A percentile compares a stretch with the other conserved stretches of the same genome.
phyloP scores from a whole-genome alignment of 2,797 vertebrate genomes.

The Perodicticus potto region DNA sequence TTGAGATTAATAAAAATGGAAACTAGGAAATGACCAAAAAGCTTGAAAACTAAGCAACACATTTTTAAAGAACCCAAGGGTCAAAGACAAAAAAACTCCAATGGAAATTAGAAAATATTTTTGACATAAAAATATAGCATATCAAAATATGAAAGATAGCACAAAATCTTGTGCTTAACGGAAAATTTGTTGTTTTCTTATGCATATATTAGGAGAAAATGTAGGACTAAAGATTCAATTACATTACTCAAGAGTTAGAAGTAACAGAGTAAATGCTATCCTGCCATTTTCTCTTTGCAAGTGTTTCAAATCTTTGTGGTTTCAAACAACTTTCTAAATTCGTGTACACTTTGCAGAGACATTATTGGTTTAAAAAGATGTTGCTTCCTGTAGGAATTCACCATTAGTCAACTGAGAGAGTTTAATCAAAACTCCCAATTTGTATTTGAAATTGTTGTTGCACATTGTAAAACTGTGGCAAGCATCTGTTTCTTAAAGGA shows the following conservation, averaged over 20 bases:
- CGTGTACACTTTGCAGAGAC: not conserved
- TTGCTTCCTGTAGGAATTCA: not conserved
- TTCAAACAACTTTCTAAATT: slow-evolving; percentile 48
- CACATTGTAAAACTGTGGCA: not conserved
- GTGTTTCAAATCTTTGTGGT: slow-evolving; percentile 50
- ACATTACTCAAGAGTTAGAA: slow-evolving; percentile 29
- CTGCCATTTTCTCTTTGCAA: not conserved
- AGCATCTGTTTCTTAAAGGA: not conserved
- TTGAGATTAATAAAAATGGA: not conserved
- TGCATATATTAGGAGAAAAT: not conserved
- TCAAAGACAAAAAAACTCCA: slow-evolving; percentile 53
- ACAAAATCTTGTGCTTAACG: not conserved
- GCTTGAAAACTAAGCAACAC: slow-evolving; percentile 39
- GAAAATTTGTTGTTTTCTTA: slow-evolving; percentile 10
- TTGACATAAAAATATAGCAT: slow-evolving; percentile 21
- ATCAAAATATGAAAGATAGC: not conserved
- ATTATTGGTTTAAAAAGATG: slow-evolving; percentile 15
- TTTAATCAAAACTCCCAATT: slow-evolving; percentile 41
- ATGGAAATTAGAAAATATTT: slow-evolving; percentile 47
- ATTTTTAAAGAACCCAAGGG: not conserved
- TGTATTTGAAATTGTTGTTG: slow-evolving; percentile 4
- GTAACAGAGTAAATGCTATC: not conserved
- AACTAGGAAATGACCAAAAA: slow-evolving; percentile 18
- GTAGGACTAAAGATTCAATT: not conserved
- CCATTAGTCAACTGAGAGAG: not conserved